Base-by-base conservation (phyloP, 2,888 invertebrate genomes). In the Taenaris catops region DNA sequence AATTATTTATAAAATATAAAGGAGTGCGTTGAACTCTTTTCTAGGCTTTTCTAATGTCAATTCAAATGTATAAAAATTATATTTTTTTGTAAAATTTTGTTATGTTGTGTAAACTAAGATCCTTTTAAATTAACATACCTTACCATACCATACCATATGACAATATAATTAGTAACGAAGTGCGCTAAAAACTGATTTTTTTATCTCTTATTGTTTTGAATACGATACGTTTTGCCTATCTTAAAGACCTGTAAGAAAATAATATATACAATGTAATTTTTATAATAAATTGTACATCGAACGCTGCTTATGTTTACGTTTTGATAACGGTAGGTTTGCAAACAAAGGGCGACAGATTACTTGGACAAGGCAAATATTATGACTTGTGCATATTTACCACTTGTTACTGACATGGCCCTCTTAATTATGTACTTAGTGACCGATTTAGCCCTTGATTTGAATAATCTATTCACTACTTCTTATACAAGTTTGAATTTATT, bases 11-110 rank as follows among this genome's bases (percentile, higher is more conserved):
- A 23, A n/a, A n/a, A 27, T 21, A 21, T 24, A 36, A 10, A 42
- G 41, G 34, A 56, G 63, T 74, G 76, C 81, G 81, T 81, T 81
- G 76, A 81, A 68, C 72, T 81, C 81, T 81, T 81, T 79, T 72
- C 44, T 51, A 53, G 46, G 52, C 46, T 51, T 56, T 49, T 29
- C 34, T 40, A 44, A 31, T 16, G n/a, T n/a, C n/a, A n/a, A n/a
- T n/a, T n/a, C n/a, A n/a, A n/a, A n/a, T n/a, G n/a, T n/a, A n/a
- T n/a, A n/a, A n/a, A n/a, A n/a, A n/a, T n/a, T n/a, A n/a, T n/a
- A n/a, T n/a, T n/a, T n/a, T n/a, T n/a, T n/a, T n/a, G n/a, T n/a
- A n/a, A n/a, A n/a, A n/a, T n/a, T n/a, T n/a, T n/a, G n/a, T n/a
- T n/a, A n/a, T n/a, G n/a, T n/a, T n/a, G n/a, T n/a, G n/a, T n/a